Percentiles rank a stretch among this genome's conserved stretches.
These are phyloP conservation scores for Sphaerodactylus townsendi DNA, from an alignment of 2,113 vertebrate genomes.

Conservation along the genomic window DNA sequence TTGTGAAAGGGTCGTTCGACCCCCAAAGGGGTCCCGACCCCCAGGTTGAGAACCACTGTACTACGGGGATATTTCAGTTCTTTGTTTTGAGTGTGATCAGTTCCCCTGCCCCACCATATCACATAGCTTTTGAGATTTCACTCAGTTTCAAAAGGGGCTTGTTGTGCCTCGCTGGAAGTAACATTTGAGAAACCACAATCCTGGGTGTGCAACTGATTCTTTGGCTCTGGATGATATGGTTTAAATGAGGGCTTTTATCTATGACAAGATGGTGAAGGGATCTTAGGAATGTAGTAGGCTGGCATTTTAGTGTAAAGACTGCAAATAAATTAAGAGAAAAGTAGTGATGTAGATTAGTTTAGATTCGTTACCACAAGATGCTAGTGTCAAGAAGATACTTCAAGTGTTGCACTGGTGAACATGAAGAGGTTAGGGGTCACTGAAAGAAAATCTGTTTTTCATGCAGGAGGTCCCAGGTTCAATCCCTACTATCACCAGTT, in stretches of 20 bases:
- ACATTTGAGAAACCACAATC: neutral
- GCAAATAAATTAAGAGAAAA: slow-evolving; percentile 38
- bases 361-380: slow-evolving; percentile 14
- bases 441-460: no score
- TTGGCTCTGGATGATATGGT: neutral
- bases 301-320: slow-evolving; percentile 30
- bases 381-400: slow-evolving; percentile 30
- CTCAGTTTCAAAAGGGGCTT: neutral
- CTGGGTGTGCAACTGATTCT: neutral
- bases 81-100: no score
- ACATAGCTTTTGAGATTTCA: neutral
- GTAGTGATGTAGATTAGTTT: slow-evolving; percentile 4
- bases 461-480: no score
- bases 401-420: slow-evolving; percentile 29
- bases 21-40: no score
- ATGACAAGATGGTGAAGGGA: neutral
- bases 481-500: no score
- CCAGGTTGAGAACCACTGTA: no score
- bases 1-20: no score
- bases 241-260: slow-evolving; percentile 24
- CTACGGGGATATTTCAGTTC: neutral
- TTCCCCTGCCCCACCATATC: neutral
- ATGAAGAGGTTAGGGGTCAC: no score
- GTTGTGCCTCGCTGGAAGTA: neutral
- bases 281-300: slow-evolving; percentile 14